These are phyloP conservation scores for Malurus melanocephalus DNA, from an alignment of 2,113 vertebrate species.

Conservation along the genomic window DNA sequence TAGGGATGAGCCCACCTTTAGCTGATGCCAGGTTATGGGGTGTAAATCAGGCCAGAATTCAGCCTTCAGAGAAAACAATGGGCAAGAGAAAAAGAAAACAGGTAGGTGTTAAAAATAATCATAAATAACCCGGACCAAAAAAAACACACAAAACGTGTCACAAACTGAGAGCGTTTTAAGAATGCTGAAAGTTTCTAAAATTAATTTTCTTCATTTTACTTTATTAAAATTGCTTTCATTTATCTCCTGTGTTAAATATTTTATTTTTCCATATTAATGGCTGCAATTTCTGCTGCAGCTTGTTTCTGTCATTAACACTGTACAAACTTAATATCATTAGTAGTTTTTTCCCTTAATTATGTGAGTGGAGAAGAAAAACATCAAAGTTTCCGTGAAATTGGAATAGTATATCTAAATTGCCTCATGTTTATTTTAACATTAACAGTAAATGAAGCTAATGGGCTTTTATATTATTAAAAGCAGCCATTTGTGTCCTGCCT, in stretches of 20 bases:
- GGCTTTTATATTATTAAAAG: conserved; percentile 86
- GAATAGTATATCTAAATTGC: conserved; percentile 85
- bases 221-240: conserved; percentile 85
- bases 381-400: conserved; percentile 87
- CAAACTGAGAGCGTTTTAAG: conserved; percentile 32
- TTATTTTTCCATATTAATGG: conserved; percentile 86
- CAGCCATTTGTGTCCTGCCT: conserved; percentile 83
- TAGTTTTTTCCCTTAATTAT: conserved; percentile 87
- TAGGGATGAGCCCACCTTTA: not conserved
- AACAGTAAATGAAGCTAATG: conserved; percentile 88
- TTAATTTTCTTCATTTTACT: conserved; percentile 84
- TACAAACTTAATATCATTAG: conserved; percentile 88
- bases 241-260: conserved; percentile 82
- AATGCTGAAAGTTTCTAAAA: conserved; percentile 73
- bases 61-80: not conserved
- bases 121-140: conserved; percentile 62
- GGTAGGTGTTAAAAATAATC: conserved; percentile 6
- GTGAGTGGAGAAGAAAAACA: conserved; percentile 85
- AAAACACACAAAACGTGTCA: conserved; percentile 48
- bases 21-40: not conserved
- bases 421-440: conserved; percentile 90
- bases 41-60: not conserved
- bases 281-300: conserved; percentile 79
- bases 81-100: not conserved
- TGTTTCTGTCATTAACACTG: conserved; percentile 85